Evolutionary conservation across 2,888 invertebrate species (phyloP), one percentile per base, ranked within the genome.

Genomic region (Eutolmus rufibarbis): DNA sequence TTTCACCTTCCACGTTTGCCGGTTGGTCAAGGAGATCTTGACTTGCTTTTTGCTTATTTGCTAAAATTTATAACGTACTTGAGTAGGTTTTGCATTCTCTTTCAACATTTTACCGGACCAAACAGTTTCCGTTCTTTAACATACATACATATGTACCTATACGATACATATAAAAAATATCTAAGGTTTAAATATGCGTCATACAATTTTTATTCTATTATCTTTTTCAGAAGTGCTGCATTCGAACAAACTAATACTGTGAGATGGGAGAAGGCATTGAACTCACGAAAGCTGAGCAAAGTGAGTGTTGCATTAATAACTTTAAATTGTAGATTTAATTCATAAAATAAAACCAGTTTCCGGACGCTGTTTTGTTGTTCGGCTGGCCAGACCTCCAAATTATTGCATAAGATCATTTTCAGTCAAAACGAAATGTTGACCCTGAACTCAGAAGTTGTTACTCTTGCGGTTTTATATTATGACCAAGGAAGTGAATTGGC

Each of bases 271-370:
- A 43, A 31, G 57, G 16, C 31, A 77, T 87, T 14, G 57, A 78
- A 28, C 77, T 88, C 28, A 87, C 88, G 1, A 79, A 88, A 12
- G 79, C 74, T 14, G 88, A 88, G 51, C 43, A 74, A 74, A 85
- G 88, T 88, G 79, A 87, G 88, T 66, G 14, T 40, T 16, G 9
- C 16, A 66, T 31, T 81, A 1, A 46, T 56, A 23, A 57, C 7
- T 19, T 85, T 16, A 51, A 51, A 12, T 46, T 0, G 14, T 46
- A 4, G 12, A 3, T 46, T 46, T 51, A 51, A 51, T n/a, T 51
- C n/a, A 51, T n/a, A 19, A n/a, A 0, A 1, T 51, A 1, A 51
- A n/a, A 51, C 51, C 51, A 51, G 51, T 51, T 46, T 46, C 1
- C 43, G 14, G 14, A 16, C 43, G 43, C 43, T 46, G 43, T 3